Conservation (phyloP, 2,113 vertebrate species). For the Meleagris gallopavo region DNA sequence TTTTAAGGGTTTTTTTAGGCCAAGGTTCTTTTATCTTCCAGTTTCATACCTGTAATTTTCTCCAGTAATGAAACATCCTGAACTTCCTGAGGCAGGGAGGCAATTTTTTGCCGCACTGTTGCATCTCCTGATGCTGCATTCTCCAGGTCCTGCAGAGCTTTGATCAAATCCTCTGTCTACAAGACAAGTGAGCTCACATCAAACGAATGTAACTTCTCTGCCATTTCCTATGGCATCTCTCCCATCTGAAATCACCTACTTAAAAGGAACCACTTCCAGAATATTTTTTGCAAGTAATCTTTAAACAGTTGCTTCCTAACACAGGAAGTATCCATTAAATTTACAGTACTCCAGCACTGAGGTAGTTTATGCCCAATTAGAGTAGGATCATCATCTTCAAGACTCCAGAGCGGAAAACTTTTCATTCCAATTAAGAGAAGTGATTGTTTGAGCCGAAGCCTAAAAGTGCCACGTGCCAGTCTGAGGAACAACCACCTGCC, state of each 20-base stretch:
- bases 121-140: slow-evolving; percentile 97
- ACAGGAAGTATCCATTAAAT: neutral
- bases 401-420: neutral
- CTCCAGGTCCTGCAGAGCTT: slow-evolving; percentile 95
- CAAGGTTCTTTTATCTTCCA: neutral
- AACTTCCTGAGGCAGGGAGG: slow-evolving; percentile 96
- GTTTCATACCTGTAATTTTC: slow-evolving; percentile 91
- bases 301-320: neutral
- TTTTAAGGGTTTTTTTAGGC: neutral
- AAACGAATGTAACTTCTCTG: neutral
- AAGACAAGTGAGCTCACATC: neutral
- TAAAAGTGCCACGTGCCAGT: neutral
- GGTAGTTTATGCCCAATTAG: neutral
- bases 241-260: neutral
- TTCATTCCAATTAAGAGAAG: neutral
- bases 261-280: neutral
- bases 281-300: neutral
- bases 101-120: slow-evolving; percentile 96
- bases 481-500: neutral
- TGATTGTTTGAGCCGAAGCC: neutral
- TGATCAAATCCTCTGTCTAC: slow-evolving; percentile 96
- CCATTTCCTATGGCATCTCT: neutral
- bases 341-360: neutral
- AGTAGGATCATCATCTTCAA: neutral
- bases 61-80: slow-evolving; percentile 96